Base-by-base conservation (phyloP, 2,113 vertebrate species). In the Empidonax traillii region DNA sequence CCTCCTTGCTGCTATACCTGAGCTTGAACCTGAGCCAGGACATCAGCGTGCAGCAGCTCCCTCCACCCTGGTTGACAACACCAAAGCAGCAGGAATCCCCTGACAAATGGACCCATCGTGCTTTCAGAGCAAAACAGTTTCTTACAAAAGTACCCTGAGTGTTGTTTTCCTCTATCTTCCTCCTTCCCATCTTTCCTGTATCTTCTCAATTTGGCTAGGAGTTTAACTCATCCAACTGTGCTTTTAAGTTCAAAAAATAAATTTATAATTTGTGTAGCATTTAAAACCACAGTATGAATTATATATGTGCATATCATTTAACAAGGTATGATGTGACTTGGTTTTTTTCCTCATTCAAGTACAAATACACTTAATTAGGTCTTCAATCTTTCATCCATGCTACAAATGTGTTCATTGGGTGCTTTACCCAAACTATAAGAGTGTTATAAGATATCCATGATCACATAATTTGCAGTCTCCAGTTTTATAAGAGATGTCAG, bases 21-120 rank as follows among this genome's bases (percentile, higher is more conserved):
- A 84, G 58, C 22, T n/a, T 44, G 76, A 58, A 37, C 23, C 44
- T 22, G 39, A 61, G 18, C n/a, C 52, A 67, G 37, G 31, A 72
- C 41, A 17, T 9, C 18, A 9, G 2, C 1, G 0, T 24, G 19
- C 1, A 2, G 23, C 1, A 2, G 46, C 13, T 80, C 14, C 22
- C 52, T 37, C 53, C 41, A 27, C 8, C 39, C 28, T 22, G 28
- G 47, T 3, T 46, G 44, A 35, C 73, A 73, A 8, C 3, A 43
- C 72, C 31, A 89, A 46, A 62, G 52, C 1, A 11, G 27, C 59
- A 81, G 49, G 44, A 25, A 10, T 23, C 43, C 21, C 21, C 27
- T 14, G 21, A 30, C 0, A 3, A 63, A 7, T 15, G 28, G 31
- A 62, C 43, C 51, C 25, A 10, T 75, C 67, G 41, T 0, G 0